Percentiles rank a stretch among this genome's conserved stretches.
Evolutionary conservation across 2,797 vertebrate species (phyloP).

Genomic region (Acipenser oxyrinchus): DNA sequence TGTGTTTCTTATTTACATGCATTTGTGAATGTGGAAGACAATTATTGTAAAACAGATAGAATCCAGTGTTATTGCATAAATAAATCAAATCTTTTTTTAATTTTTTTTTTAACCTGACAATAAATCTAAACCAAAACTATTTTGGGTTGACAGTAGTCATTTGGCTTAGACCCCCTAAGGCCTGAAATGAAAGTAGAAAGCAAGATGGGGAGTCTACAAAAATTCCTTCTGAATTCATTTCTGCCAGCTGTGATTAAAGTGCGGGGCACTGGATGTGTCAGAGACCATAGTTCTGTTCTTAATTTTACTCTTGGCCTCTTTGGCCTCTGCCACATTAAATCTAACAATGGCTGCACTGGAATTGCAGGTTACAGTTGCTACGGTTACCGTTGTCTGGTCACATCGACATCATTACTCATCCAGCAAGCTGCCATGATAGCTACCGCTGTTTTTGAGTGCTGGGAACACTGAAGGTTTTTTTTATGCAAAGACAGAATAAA

Average conservation of each 20-base stretch:
- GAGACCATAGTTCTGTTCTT: slow-evolving; percentile 52
- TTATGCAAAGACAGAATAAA: background rate
- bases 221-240: slow-evolving; percentile 59
- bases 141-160: slow-evolving; percentile 12
- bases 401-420: slow-evolving; percentile 56
- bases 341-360: slow-evolving; percentile 46
- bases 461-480: slow-evolving; percentile 22
- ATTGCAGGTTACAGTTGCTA: slow-evolving; percentile 68
- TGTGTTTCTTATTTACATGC: too few relatives aligned
- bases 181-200: slow-evolving; percentile 22
- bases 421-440: slow-evolving; percentile 29
- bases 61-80: background rate
- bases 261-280: slow-evolving; percentile 51
- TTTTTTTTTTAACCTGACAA: background rate
- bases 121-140: slow-evolving; percentile 12
- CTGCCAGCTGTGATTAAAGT: slow-evolving; percentile 61
- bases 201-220: slow-evolving; percentile 27
- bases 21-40: background rate
- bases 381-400: slow-evolving; percentile 60
- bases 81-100: background rate
- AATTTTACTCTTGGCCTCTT: slow-evolving; percentile 57
- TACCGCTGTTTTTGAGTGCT: slow-evolving; percentile 25
- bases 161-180: slow-evolving; percentile 9
- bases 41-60: background rate
- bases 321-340: slow-evolving; percentile 65